Conservation (phyloP, 2,888 invertebrate species). For the Galerucella pusilla region DNA sequence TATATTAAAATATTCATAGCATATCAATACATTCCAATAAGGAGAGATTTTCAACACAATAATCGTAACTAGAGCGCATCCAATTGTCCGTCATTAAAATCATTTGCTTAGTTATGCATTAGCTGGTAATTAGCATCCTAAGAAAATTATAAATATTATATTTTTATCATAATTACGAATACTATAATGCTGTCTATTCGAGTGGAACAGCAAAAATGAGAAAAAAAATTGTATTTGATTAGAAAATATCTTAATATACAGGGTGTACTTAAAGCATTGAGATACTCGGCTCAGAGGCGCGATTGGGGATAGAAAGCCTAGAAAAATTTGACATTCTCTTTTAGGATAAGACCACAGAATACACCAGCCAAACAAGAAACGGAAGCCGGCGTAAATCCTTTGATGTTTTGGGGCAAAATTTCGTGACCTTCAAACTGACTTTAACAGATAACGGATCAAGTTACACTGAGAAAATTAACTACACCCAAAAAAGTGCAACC, state of each 20-base stretch:
- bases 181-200: neutral
- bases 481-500: too few relatives aligned
- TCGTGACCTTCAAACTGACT: too few relatives aligned
- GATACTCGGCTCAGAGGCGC: too few relatives aligned
- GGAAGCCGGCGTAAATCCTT: too few relatives aligned
- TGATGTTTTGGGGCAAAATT: too few relatives aligned
- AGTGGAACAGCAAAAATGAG: neutral
- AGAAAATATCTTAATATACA: neutral
- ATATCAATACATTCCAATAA: constrained; percentile 16
- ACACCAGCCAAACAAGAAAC: too few relatives aligned
- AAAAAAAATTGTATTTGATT: too few relatives aligned
- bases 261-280: neutral
- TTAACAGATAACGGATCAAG: too few relatives aligned
- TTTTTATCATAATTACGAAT: constrained; percentile 9
- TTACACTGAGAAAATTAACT: too few relatives aligned
- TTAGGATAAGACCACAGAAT: too few relatives aligned
- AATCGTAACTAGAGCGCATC: neutral
- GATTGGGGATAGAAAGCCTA: too few relatives aligned
- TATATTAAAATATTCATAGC: constrained; percentile 9
- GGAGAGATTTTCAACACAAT: neutral
- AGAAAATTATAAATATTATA: constrained; percentile 1
- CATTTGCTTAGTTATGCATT: constrained; percentile 6
- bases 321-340: too few relatives aligned
- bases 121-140: constrained; percentile 9
- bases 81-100: constrained; percentile 14